Base-by-base conservation (phyloP, 2,113 vertebrate species). In the Columba janthina region DNA sequence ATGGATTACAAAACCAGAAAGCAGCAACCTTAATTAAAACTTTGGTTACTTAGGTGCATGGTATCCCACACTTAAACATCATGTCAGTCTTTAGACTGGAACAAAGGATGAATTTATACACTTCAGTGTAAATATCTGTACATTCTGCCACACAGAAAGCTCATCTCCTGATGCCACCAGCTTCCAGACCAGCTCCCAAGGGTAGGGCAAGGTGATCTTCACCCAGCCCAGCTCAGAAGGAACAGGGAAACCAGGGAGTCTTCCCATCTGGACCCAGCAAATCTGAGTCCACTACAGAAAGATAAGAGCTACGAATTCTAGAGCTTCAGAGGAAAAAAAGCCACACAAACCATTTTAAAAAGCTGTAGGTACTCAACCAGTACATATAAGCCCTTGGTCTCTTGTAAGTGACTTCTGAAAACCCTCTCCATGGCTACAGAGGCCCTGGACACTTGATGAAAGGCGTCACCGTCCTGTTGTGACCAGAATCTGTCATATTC, bases 41-140 rank as follows among this genome's bases (percentile, higher is more conserved):
- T 51, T 40, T 11, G 60, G 69, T 10, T 57, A 38, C 22, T 26
- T 3, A 6, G 54, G 31, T 9, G 38, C 0, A 0, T 10, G 24
- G 13, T 8, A 12, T 54, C 56, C 80, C 70, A 65, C 51, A 15
- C 25, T 32, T 19, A 69, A 82, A n/a, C 24, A 58, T 13, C n/a
- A 4, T 0, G 3, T 15, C 71, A 67, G 56, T 9, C 74, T 57
- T 87, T 10, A 53, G 44, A 48, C 16, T 34, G 78, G 40, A 53
- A 79, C 10, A 42, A 61, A 69, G 54, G 57, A 89, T 34, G 19
- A 36, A 60, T 60, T 51, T 26, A 40, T 28, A 17, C 11, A 64
- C 24, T 44, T 28, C 40, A 26, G 6, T 11, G 34, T 31, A 91
- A 75, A 50, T 19, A 66, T 5, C 38, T 62, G 38, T 74, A 46